These are phyloP conservation scores for Eupithecia exiguata DNA, from an alignment of 2,888 invertebrate genomes.

Conservation along the genomic window DNA sequence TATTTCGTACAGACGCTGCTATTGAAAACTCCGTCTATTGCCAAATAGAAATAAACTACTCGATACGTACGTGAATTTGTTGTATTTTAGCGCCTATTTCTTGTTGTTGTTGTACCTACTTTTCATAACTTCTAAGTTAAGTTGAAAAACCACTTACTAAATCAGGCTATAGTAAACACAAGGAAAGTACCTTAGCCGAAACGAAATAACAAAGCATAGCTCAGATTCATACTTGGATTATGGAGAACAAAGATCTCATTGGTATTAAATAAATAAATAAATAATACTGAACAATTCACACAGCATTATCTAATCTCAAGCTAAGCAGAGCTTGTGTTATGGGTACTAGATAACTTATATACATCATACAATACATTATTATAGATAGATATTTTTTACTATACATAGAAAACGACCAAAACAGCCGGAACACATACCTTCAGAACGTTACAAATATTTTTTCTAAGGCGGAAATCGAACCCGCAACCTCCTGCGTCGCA, in stretches of 20 bases:
- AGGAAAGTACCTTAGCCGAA: not conserved
- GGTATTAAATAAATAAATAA: no score
- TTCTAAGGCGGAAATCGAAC: no score
- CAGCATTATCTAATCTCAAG: no score
- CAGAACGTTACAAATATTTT: no score
- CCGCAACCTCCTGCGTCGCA: no score
- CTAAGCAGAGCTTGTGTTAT: no score
- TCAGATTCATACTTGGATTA: not conserved
- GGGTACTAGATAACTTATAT: no score
- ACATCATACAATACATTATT: no score
- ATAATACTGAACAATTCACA: no score
- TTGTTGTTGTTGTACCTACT: not conserved
- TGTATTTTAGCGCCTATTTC: constrained; percentile 21
- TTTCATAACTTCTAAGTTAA: not conserved
- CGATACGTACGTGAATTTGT: constrained; percentile 40
- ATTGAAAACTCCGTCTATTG: constrained; percentile 64
- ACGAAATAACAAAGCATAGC: not conserved
- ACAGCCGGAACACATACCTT: no score
- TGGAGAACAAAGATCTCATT: not conserved
- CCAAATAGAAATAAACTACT: constrained; percentile 60
- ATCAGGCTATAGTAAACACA: not conserved
- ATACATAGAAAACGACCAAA: no score
- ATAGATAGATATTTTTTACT: no score
- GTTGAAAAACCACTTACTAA: not conserved
- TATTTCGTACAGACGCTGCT: constrained; percentile 58